Evolutionary conservation across 2,113 vertebrate genomes (phyloP).

Genomic region (Chinchilla lanigera): DNA sequence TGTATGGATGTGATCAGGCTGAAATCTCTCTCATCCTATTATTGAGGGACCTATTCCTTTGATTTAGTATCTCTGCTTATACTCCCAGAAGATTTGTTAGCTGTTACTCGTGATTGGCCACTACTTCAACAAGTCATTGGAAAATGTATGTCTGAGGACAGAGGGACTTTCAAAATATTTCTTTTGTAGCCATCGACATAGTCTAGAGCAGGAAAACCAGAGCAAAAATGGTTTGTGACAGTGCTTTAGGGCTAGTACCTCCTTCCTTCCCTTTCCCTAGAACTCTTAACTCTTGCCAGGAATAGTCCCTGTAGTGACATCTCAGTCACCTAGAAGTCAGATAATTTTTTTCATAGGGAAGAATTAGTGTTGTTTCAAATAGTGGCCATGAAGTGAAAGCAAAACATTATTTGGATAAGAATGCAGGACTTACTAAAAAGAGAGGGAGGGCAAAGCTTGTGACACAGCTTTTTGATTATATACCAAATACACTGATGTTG

Average conservation of each 20-base stretch:
- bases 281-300: background rate
- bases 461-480: background rate
- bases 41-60: background rate
- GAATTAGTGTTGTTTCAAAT: background rate
- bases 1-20: background rate
- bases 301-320: background rate
- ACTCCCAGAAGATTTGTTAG: background rate
- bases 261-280: background rate
- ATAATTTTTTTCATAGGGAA: background rate
- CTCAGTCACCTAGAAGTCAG: background rate
- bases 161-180: slow-evolving; percentile 5
- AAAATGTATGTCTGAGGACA: background rate
- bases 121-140: slow-evolving; percentile 6
- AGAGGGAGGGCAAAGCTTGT: background rate
- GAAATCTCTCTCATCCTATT: background rate
- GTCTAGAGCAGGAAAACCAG: background rate
- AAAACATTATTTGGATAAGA: slow-evolving; percentile 24
- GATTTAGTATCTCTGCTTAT: background rate
- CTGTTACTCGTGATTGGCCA: background rate
- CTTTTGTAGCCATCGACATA: background rate
- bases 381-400: background rate
- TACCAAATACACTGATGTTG: background rate
- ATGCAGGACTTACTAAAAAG: background rate
- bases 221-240: background rate
- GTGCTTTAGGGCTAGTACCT: background rate